Percentiles rank a stretch among this genome's conserved stretches.
Conservation (phyloP, 1,140 invertebrate species). For the Penaeus vannamei region DNA sequence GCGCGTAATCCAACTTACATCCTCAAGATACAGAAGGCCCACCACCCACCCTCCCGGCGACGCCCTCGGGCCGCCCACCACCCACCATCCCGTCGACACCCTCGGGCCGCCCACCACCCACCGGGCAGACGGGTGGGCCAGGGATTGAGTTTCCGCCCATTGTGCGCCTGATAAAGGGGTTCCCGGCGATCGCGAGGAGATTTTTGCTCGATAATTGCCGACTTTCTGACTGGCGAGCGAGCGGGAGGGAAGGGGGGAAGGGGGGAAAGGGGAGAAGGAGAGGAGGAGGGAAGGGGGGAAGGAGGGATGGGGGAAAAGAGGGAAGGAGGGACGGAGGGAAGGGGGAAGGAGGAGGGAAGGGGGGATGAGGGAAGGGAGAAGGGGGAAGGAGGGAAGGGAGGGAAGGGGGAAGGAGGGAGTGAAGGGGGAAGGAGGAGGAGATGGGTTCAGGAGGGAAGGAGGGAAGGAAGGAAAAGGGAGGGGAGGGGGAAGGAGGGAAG, state of each 20-base stretch:
- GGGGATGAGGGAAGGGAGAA: not conserved
- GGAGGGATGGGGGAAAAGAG: not conserved
- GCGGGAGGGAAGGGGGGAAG: not conserved
- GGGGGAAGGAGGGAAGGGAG: not conserved
- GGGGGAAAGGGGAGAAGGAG: not conserved
- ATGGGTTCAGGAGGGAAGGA: not conserved
- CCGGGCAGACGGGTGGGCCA: too few relatives aligned
- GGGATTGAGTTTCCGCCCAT: too few relatives aligned
- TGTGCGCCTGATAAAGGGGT: too few relatives aligned
- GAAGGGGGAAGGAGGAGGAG: not conserved
- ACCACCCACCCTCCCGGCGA: not conserved
- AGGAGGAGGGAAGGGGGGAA: not conserved
- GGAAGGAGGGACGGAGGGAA: not conserved
- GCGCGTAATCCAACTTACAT: not conserved
- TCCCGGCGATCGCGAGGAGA: too few relatives aligned
- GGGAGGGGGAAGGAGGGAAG: not conserved
- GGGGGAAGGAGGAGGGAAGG: too few relatives aligned
- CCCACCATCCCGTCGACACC: not conserved
- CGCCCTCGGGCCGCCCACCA: too few relatives aligned
- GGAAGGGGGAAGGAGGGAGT: not conserved
- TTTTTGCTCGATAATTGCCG: too few relatives aligned
- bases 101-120: too few relatives aligned
- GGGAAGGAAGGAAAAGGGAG: not conserved
- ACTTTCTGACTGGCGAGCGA: not conserved
- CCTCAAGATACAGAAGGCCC: not conserved